Percentiles rank a stretch among this genome's conserved stretches.
Evolutionary conservation across 2,797 vertebrate species (phyloP).

Genomic region (Echiichthys vipera): DNA sequence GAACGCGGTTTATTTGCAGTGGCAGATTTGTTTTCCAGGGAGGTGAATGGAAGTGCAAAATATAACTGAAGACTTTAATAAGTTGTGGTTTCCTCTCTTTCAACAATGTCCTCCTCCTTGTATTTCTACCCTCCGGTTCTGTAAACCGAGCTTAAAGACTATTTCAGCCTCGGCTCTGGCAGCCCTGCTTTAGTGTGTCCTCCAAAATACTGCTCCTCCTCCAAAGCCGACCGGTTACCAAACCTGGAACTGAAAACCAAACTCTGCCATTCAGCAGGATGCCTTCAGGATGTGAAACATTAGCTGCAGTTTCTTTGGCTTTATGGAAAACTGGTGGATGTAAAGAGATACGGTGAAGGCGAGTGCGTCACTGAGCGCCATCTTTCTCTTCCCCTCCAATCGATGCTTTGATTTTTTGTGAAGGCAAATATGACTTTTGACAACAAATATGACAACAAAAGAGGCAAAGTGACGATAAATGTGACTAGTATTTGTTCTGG

Average conservation of each 20-base stretch:
- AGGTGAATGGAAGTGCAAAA: not conserved
- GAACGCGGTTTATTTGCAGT: not conserved
- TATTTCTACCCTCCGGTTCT: conserved; percentile 58
- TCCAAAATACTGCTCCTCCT: conserved; percentile 39
- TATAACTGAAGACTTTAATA: conserved; percentile 6
- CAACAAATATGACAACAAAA: too few relatives aligned
- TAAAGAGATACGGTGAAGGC: conserved; percentile 43
- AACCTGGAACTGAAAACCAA: conserved; percentile 51
- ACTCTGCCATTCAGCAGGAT: conserved; percentile 11
- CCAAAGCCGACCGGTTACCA: conserved; percentile 49
- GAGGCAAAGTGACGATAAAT: not conserved
- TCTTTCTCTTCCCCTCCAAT: conserved; percentile 44
- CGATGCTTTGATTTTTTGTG: conserved; percentile 42
- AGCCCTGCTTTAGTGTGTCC: conserved; percentile 43
- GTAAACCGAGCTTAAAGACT: conserved; percentile 61
- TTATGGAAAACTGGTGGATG: conserved; percentile 30
- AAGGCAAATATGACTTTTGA: too few relatives aligned
- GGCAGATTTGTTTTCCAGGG: not conserved
- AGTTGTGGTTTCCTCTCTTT: conserved; percentile 18
- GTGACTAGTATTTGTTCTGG: not conserved
- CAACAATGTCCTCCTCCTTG: conserved; percentile 31
- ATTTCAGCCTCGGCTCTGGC: conserved; percentile 49
- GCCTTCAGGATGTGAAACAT: conserved; percentile 54
- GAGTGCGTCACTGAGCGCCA: conserved; percentile 31
- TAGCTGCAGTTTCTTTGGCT: conserved; percentile 41